phyloP scores from a whole-genome alignment of 2,797 vertebrate genomes.

The Leuciscus waleckii region DNA sequence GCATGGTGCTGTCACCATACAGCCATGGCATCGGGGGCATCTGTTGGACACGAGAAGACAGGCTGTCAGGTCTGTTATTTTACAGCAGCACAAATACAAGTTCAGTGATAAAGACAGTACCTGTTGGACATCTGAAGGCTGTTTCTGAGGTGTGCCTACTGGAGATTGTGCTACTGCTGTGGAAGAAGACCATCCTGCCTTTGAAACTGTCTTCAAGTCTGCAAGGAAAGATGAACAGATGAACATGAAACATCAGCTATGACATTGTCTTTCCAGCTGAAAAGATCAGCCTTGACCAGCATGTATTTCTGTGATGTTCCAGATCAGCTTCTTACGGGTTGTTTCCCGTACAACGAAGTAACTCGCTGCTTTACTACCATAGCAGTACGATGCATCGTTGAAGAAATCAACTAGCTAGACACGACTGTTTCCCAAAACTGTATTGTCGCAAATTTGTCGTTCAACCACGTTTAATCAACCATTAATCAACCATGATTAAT shows the following conservation, averaged over 20 bases:
- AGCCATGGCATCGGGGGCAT: conserved; percentile 96
- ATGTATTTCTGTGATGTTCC: neutral
- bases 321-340: neutral
- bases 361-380: no score
- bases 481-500: no score
- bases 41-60: conserved; percentile 67
- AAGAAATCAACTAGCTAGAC: no score
- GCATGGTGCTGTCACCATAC: conserved; percentile 96
- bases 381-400: no score
- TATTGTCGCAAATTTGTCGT: no score
- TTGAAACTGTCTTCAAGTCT: conserved; percentile 89
- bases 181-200: conserved; percentile 87
- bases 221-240: conserved; percentile 30
- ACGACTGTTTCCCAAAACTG: no score
- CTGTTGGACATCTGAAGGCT: conserved; percentile 85
- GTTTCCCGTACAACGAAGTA: no score
- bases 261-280: neutral
- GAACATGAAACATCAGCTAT: neutral
- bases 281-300: neutral
- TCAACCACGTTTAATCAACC: no score
- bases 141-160: conserved; percentile 89
- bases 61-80: conserved; percentile 10
- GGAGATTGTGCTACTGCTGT: conserved; percentile 89
- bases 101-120: conserved; percentile 62
- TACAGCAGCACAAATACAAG: conserved; percentile 61